Evolutionary conservation across 2,888 invertebrate genomes (phyloP), one percentile per base, ranked within the genome.

Genomic region (Ornithoptera priamus): DNA sequence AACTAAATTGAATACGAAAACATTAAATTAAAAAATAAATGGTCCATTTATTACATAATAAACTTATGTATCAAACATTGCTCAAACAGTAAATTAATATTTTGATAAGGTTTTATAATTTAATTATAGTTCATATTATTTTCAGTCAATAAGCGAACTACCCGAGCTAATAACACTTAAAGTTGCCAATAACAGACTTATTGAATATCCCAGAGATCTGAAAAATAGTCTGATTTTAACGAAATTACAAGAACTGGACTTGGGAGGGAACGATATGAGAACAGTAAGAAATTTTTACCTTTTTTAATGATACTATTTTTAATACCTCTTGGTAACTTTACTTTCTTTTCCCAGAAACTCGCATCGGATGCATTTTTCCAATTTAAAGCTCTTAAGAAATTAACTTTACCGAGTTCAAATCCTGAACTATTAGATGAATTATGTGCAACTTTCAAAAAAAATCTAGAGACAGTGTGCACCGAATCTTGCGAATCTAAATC

Each of bases 181-280:
- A 69, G 78, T 93, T n/a, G 82, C 81, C 30, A 89, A 90, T 74
- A 93, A 93, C 75, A 81, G 88, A 42, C 77, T 93, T 30, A 81
- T 87, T 58, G 86, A 89, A 67, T 89, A 90, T 72, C 90, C 93
- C 0, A 83, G 84, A 72, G 93, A 93, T 75, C 82, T 92, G 70
- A 88, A 87, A 75, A 93, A 87, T 71, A 84, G 85, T 80, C 88
- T 88, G 68, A 81, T 80, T 30, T 74, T 85, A 68, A 87, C 81
- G 17, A 87, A 90, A 74, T 78, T 93, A 69, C 80, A 86, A 77
- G 88, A 88, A 74, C 76, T 93, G 36, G 87, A 93, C 75, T 82
- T 93, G 67, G 88, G 90, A 71, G 89, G 89, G 72, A 93, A 93
- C 73, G 90, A 91, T 65, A 88, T 92, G 81, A 84, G 89, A 83